Evolutionary conservation across 2,113 vertebrate genomes (phyloP), one percentile per base, ranked within the genome.

Genomic region (Oceanites oceanicus): DNA sequence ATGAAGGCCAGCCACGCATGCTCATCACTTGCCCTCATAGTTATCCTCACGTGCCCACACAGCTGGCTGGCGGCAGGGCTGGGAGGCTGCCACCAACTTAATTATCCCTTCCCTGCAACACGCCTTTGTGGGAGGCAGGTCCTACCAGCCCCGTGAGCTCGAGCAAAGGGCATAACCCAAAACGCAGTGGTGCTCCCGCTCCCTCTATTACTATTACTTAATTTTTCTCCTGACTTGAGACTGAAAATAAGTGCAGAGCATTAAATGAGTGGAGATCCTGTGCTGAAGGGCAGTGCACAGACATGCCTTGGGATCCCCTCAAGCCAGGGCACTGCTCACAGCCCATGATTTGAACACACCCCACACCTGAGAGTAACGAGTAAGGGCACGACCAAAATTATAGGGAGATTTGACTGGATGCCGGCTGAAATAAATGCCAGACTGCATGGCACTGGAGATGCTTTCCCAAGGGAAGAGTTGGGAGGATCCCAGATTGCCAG

Each of bases 311-410:
- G 58, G 49, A 80, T 58, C 15, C 65, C 19, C 42, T 22, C 1
- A 3, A 73, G 58, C 34, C 0, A 0, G 10, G 6, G 15, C 29
- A 63, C 16, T 0, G 4, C 78, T 65, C 6, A 3, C 42, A 92
- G 6, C 30, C 53, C 59, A 27, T 0, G 0, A 11, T 74, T 17
- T 38, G 13, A 75, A 34, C 17, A 17, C 65, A 67, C 13, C 29
- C 30, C 7, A 2, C 15, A 34, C 11, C 80, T 75, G 56, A 47
- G 61, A 86, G 49, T 13, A 18, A 56, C 70, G 75, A 45, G 77
- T 44, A 55, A 40, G 22, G 68, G 76, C 84, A 78, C 0, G 20
- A 75, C 11, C 9, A 47, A 42, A 67, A 70, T 5, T 10, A 67
- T 0, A 49, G 53, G 17, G 20, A 74, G 16, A 17, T 27, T 59